phyloP scores from a whole-genome alignment of 1,140 invertebrate genomes.

The Papilio aristodemus region DNA sequence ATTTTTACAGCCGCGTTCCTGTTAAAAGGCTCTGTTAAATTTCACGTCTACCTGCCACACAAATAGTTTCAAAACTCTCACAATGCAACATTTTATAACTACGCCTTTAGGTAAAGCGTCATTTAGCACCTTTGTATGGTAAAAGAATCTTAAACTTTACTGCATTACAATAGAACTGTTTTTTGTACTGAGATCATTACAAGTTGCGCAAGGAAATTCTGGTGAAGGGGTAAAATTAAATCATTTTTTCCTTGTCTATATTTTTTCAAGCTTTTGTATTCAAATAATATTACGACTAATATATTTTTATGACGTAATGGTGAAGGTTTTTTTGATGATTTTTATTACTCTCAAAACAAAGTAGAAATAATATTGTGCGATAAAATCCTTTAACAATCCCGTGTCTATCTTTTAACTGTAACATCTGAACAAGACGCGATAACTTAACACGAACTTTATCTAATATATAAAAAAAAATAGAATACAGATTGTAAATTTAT shows the following conservation, averaged over 20 bases:
- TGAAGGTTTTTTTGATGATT: background rate
- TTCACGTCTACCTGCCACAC: constrained; percentile 23
- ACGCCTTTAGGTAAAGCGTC: background rate
- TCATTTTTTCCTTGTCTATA: background rate
- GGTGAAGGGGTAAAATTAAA: constrained; percentile 10
- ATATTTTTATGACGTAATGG: background rate
- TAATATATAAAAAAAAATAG: no score
- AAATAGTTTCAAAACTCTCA: background rate
- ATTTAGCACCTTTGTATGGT: background rate
- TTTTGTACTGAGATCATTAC: background rate
- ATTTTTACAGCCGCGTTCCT: constrained; percentile 10
- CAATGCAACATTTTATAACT: constrained; percentile 9
- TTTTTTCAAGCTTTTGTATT: background rate
- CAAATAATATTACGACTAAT: background rate
- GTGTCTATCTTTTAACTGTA: no score
- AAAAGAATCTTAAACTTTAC: background rate
- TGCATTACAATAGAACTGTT: background rate
- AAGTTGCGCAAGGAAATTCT: background rate
- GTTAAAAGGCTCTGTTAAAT: constrained; percentile 20
- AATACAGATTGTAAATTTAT: no score
- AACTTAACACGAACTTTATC: no score
- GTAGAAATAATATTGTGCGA: no score
- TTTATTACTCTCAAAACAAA: background rate
- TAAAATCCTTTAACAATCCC: no score
- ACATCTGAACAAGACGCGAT: no score